Base-by-base conservation (phyloP, 2,888 invertebrate species). In the Cyrtodaria siliqua region DNA sequence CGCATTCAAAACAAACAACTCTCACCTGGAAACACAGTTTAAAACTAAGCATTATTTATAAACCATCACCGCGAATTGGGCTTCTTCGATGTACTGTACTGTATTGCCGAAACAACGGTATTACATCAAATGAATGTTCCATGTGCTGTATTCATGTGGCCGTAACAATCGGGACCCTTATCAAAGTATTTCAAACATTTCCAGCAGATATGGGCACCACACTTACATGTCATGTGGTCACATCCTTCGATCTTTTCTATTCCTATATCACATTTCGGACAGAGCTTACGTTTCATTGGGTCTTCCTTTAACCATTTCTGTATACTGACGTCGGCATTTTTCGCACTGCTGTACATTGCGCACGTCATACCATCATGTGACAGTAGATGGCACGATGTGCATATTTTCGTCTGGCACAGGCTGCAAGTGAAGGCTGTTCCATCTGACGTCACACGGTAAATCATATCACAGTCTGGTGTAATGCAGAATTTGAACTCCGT, bases 231-330 rank as follows among this genome's bases (percentile, higher is more conserved):
- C 86, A 92, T 86, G 27, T 88, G 88, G 38, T 90, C 82, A 77
- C 91, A 92, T 0, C 92, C 92, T 33, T 66, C 86, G 47, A 60
- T 82, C 49, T 91, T 92, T 63, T 91, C 87, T 29, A 92, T 89
- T 0, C 78, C 78, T 14, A 61, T 40, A 0, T 66, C 60, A 62
- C 92, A 92, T 16, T 78, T 80, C 9, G 91, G 91, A 72, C 91
- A 92, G 0, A 55, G 42, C 57, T 84, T 87, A 14, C 89, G 66
- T 12, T 83, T 83, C 0, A 59, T 18, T 1, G 83, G 73, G 42
- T 89, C 84, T 8, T 64, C 71, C 18, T 42, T 29, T 18, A 87
- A 20, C 89, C 90, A 91, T 24, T 59, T 50, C 9, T 80, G 60
- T 6, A 89, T 23, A 2, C 55, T 55, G 8, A 61, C 61, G 9